Conservation (phyloP, 1,140 invertebrate species). For the Pogonomyrmex californicus region DNA sequence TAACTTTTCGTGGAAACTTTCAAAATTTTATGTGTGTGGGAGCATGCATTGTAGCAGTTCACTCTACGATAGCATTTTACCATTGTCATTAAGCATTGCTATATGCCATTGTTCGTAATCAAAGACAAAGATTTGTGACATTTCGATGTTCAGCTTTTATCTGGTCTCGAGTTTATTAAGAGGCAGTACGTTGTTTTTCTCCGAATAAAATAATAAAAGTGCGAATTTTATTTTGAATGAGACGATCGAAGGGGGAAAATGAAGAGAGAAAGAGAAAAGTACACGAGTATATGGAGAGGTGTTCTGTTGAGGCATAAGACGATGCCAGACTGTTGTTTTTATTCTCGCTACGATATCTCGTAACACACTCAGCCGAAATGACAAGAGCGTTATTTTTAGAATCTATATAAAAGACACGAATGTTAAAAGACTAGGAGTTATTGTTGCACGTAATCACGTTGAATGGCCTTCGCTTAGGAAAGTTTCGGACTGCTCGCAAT, state of each 20-base stretch:
- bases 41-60: slow-evolving; percentile 55
- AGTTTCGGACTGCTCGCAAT: slow-evolving; percentile 65
- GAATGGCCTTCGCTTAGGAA: slow-evolving; percentile 75
- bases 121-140: slow-evolving; percentile 4
- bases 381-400: slow-evolving; percentile 84
- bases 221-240: slow-evolving; percentile 52
- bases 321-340: slow-evolving; percentile 77
- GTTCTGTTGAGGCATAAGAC: slow-evolving; percentile 13
- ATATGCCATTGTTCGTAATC: slow-evolving; percentile 37
- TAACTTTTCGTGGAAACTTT: slow-evolving; percentile 27
- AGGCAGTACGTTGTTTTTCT: slow-evolving; percentile 45
- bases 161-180: slow-evolving; percentile 65
- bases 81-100: slow-evolving; percentile 44
- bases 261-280: slow-evolving; percentile 1
- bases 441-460: slow-evolving; percentile 70
- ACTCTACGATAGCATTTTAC: slow-evolving; percentile 62
- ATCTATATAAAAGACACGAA: slow-evolving; percentile 73
- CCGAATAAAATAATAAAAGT: slow-evolving; percentile 10
- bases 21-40: slow-evolving; percentile 33
- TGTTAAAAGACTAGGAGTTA: slow-evolving; percentile 71
- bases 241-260: slow-evolving; percentile 2
- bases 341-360: slow-evolving; percentile 78
- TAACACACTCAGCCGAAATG: slow-evolving; percentile 74
- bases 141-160: slow-evolving; percentile 46
- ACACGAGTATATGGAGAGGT: slow-evolving; percentile 31